Base-by-base conservation (phyloP, 1,140 invertebrate species). In the Triops longicaudatus region DNA sequence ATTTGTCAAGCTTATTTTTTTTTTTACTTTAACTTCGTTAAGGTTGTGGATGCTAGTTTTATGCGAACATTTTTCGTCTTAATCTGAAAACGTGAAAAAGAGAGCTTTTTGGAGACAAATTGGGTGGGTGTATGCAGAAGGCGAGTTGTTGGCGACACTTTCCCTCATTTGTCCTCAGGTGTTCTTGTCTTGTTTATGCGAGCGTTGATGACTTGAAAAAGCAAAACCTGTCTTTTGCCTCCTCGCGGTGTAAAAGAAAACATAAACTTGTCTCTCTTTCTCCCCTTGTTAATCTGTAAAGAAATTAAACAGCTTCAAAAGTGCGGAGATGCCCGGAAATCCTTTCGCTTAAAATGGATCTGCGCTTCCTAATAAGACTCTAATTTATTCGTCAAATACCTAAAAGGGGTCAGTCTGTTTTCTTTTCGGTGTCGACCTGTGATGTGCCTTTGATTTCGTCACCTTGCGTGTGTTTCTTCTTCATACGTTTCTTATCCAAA, bases 391-490 rank as follows among this genome's bases (percentile, higher is more conserved):
- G 50, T 63, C 14, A 63, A 63, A 22, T 63, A 63, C 22, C 22
- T 22, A 37, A 37, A 63, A n/a, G 50, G 50, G 50, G 50, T 22
- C 7, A 17, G 22, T 22, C 50, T 63, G 7, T 22, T 22, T 63
- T 63, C 22, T 63, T 63, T 63, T 63, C 50, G 50, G n/a, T 63
- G 50, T 63, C 50, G 50, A 63, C 50, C 50, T 63, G 50, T 63
- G 50, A 63, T 63, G 50, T 63, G 50, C 50, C 50, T 63, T 63
- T 63, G 50, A 63, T 63, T 63, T 63, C 50, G 22, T 63, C 50
- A 14, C 50, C 50, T 63, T 63, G 7, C 50, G 22, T 63, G 50
- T 63, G 14, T 63, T n/a, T 63, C 50, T 63, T 63, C 50, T 63
- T 22, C 17, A 22, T 63, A 17, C 50, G 10, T 63, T 63, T 63